These are phyloP conservation scores for Sebastes umbrosus DNA, from an alignment of 2,797 vertebrate species.

Conservation along the genomic window DNA sequence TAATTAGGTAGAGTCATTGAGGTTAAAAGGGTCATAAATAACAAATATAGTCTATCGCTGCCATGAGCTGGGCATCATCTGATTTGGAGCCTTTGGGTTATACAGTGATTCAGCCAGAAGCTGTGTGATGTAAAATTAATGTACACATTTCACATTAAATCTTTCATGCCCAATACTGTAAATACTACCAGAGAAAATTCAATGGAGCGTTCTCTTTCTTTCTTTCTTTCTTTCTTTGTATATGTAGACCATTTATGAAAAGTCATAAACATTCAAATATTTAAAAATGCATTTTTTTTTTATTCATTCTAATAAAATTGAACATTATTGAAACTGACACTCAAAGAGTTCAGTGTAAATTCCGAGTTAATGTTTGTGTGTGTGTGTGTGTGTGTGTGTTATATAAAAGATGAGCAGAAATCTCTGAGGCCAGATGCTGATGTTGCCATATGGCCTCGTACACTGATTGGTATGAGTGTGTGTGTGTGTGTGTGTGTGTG, in stretches of 20 bases:
- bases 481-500: constrained; percentile 27
- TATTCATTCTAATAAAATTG: background rate
- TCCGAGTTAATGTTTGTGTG: background rate
- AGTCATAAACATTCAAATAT: background rate
- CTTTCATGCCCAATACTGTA: background rate
- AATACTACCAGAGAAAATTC: background rate
- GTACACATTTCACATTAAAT: constrained; percentile 9
- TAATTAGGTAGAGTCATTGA: constrained; percentile 18
- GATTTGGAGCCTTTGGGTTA: constrained; percentile 25
- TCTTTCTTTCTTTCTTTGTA: background rate
- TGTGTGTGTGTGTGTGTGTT: constrained; percentile 41
- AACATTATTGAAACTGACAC: too few species aligned
- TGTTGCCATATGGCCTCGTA: constrained; percentile 72
- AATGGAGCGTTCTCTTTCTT: background rate
- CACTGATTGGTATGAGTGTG: constrained; percentile 49
- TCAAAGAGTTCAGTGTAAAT: too few species aligned
- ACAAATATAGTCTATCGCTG: constrained; percentile 19
- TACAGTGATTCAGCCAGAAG: constrained; percentile 9
- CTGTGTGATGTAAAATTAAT: constrained; percentile 29
- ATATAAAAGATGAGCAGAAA: constrained; percentile 67
- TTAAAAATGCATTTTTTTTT: background rate
- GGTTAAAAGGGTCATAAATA: constrained; percentile 40
- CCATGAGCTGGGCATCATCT: constrained; percentile 16
- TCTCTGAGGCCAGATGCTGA: constrained; percentile 67
- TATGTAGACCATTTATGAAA: background rate